phyloP scores from a whole-genome alignment of 2,113 vertebrate genomes.

The Ginglymostoma cirratum region DNA sequence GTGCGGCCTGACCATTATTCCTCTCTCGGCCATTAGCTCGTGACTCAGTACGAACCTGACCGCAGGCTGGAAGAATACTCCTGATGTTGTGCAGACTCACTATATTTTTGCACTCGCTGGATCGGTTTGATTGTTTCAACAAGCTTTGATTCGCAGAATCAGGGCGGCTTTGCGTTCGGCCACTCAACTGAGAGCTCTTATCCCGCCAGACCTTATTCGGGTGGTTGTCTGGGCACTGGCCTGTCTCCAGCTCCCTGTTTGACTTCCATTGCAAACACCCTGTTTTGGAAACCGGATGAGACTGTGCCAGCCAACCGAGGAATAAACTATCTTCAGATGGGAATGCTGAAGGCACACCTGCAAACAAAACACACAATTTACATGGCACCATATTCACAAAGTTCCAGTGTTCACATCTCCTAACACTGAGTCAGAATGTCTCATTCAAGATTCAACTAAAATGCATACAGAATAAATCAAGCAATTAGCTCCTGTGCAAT shows the following conservation, averaged over 20 bases:
- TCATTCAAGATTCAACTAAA: background rate
- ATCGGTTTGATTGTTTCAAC: slow-evolving; percentile 47
- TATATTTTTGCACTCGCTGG: slow-evolving; percentile 41
- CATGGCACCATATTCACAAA: background rate
- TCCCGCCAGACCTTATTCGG: slow-evolving; percentile 63
- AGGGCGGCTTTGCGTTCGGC: slow-evolving; percentile 42
- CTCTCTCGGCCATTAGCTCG: slow-evolving; percentile 44
- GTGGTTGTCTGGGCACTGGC: slow-evolving; percentile 48
- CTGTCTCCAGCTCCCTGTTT: slow-evolving; percentile 33
- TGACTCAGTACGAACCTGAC: background rate
- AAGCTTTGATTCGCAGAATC: slow-evolving; percentile 48
- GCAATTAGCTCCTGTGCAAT: background rate
- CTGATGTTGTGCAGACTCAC: slow-evolving; percentile 30
- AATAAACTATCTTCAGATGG: slow-evolving; percentile 62
- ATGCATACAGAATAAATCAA: background rate
- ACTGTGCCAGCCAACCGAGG: slow-evolving; percentile 61
- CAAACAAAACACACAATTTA: slow-evolving; percentile 26
- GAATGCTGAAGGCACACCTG: slow-evolving; percentile 60
- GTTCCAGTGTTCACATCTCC: background rate
- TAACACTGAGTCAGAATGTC: background rate
- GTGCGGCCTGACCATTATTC: slow-evolving; percentile 51
- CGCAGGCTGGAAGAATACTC: slow-evolving; percentile 20
- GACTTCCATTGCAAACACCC: slow-evolving; percentile 66
- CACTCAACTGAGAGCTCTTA: slow-evolving; percentile 55
- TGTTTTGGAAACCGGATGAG: slow-evolving; percentile 59